Conservation (phyloP, 1,140 invertebrate species). For the Spodoptera litura region DNA sequence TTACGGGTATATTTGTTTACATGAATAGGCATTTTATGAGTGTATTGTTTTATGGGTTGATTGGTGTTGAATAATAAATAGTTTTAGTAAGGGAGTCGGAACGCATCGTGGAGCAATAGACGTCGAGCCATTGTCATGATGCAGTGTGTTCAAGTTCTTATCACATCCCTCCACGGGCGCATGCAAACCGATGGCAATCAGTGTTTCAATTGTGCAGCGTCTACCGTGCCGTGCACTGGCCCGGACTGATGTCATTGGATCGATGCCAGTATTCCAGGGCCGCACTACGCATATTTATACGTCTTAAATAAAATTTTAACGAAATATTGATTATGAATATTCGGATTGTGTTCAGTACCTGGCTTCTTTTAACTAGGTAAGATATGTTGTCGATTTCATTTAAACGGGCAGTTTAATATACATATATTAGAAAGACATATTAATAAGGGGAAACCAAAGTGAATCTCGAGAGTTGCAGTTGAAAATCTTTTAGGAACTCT, state of each 20-base stretch:
- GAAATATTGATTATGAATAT: background rate
- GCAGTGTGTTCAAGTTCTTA: conserved; percentile 13
- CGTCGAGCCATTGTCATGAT: background rate
- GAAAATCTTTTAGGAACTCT: no score
- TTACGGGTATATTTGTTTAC: background rate
- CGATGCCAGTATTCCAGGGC: conserved; percentile 2
- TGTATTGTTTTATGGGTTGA: background rate
- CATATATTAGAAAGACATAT: no score
- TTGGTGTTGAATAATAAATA: conserved; percentile 1
- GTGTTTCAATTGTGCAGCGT: conserved; percentile 8
- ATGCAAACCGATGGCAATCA: conserved; percentile 14
- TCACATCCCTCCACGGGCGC: background rate
- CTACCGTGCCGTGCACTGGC: background rate
- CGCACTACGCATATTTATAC: background rate
- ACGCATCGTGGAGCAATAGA: background rate
- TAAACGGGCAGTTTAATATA: no score
- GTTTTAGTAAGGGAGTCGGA: background rate
- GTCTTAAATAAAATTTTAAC: background rate
- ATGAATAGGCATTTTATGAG: background rate
- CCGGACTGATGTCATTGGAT: conserved; percentile 27
- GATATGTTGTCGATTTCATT: no score
- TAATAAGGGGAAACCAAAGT: no score
- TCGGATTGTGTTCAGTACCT: background rate
- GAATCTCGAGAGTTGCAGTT: no score
- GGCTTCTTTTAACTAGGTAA: background rate